Conservation (phyloP, 2,113 vertebrate species). For the Pterocles orientalis region DNA sequence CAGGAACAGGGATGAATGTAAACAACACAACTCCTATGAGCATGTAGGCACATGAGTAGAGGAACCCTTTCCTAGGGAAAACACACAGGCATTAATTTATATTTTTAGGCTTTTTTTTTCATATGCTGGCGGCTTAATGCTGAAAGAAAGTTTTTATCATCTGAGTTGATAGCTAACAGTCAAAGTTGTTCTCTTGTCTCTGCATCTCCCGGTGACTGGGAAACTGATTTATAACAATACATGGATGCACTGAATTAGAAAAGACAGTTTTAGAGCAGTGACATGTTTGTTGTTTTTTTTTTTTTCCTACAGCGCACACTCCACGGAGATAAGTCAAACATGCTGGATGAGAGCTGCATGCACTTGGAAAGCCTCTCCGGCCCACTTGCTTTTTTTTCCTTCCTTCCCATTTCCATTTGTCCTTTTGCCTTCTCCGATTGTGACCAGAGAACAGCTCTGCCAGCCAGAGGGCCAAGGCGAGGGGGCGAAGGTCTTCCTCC, state of each 20-base stretch:
- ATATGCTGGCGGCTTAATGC: conserved; percentile 12
- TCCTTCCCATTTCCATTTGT: neutral
- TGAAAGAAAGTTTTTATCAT: conserved; percentile 62
- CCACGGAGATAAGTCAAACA: conserved; percentile 50
- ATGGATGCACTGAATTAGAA: conserved; percentile 79
- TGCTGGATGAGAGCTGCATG: conserved; percentile 6
- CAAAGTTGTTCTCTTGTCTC: conserved; percentile 61
- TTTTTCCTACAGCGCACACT: conserved; percentile 59
- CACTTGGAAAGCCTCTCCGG: conserved; percentile 13
- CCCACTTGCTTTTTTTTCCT: neutral
- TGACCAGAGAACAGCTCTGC: neutral
- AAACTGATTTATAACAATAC: conserved; percentile 78
- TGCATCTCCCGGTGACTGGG: conserved; percentile 59
- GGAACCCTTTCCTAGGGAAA: neutral
- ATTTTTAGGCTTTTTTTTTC: conserved; percentile 13
- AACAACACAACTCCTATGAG: neutral
- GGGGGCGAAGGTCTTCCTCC: neutral
- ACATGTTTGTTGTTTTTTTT: conserved; percentile 57
- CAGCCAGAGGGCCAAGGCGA: neutral
- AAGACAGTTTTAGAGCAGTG: conserved; percentile 80
- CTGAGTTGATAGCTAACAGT: conserved; percentile 66
- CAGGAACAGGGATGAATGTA: neutral
- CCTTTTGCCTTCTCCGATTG: neutral
- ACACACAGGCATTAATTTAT: neutral
- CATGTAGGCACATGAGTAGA: neutral